phyloP scores from a whole-genome alignment of 2,113 vertebrate species.

The Hemiprocne comata region DNA sequence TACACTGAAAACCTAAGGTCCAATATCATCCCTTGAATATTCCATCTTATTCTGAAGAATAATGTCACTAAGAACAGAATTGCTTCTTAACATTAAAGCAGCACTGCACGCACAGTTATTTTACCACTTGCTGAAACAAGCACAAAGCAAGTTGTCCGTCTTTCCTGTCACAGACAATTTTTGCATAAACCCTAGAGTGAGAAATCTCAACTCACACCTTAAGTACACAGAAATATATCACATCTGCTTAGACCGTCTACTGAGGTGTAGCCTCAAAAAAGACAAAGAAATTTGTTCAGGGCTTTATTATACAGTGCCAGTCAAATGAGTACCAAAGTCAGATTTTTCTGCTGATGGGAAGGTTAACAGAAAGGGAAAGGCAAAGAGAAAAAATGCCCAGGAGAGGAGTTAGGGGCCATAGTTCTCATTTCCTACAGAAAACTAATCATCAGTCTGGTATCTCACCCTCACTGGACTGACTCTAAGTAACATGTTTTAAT shows the following conservation, averaged over 20 bases:
- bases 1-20: background rate
- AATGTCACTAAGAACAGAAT: background rate
- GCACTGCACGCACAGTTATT: accelerated
- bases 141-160: background rate
- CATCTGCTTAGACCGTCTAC: background rate
- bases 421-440: background rate
- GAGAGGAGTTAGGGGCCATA: background rate
- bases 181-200: background rate
- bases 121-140: background rate
- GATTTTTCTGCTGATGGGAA: background rate
- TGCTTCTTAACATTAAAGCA: background rate
- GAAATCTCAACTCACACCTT: background rate
- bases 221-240: background rate
- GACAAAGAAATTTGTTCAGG: background rate
- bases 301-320: background rate
- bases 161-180: background rate
- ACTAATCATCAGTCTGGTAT: background rate
- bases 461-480: background rate
- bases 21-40: background rate
- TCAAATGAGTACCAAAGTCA: background rate
- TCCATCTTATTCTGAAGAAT: background rate
- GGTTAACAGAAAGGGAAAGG: background rate
- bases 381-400: background rate
- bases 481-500: background rate
- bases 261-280: background rate